Percentiles rank a stretch among this genome's conserved stretches.
Conservation (phyloP, 2,888 invertebrate genomes). For the Slavum lentiscoides region DNA sequence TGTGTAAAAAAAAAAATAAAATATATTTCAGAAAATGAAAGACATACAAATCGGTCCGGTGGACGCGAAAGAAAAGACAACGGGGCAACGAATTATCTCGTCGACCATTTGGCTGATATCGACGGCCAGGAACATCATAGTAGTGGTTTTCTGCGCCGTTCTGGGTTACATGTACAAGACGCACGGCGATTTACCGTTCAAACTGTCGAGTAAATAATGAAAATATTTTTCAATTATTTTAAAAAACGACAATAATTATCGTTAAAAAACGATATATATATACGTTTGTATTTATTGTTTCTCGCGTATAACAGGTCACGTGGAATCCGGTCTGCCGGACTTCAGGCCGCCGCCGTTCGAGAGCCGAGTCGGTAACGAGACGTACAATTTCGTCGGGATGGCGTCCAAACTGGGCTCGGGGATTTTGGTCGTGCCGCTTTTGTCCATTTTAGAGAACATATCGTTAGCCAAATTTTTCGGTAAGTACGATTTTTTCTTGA, state of each 20-base stretch:
- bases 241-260: no score
- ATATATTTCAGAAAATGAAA: conserved; percentile 69
- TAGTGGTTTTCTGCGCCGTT: conserved; percentile 71
- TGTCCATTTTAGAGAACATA: conserved; percentile 72
- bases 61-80: conserved; percentile 61
- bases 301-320: conserved; percentile 64
- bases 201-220: conserved; percentile 65
- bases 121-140: conserved; percentile 75
- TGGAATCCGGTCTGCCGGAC: conserved; percentile 72
- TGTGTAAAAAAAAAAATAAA: no score
- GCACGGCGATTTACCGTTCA: conserved; percentile 66
- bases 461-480: conserved; percentile 74
- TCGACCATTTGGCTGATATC: conserved; percentile 73
- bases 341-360: conserved; percentile 71
- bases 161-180: conserved; percentile 68
- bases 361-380: conserved; percentile 65
- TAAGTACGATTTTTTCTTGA: conserved; percentile 59
- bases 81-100: conserved; percentile 61
- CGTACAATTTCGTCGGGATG: conserved; percentile 65
- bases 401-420: conserved; percentile 68
- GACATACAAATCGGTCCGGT: conserved; percentile 65
- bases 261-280: no score
- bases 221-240: no score
- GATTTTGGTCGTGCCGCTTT: conserved; percentile 69
- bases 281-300: not conserved